A percentile compares a stretch with the other conserved stretches of the same genome.
These are phyloP conservation scores for Nasonia vitripennis DNA, from an alignment of 1,140 invertebrate species.

Conservation along the genomic window DNA sequence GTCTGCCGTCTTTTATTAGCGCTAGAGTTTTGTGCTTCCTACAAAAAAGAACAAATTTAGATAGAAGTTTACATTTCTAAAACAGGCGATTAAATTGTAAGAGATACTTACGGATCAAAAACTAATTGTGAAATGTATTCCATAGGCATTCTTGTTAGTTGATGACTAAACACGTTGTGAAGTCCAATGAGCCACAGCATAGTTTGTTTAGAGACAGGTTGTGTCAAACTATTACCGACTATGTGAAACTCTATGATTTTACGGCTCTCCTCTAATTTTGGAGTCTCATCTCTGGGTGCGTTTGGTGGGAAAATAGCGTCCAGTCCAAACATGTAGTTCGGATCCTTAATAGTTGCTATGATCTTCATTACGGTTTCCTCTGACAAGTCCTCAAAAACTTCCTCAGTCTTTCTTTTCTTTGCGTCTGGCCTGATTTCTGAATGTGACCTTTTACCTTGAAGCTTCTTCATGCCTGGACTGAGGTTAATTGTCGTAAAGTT, in stretches of 20 bases:
- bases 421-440: conserved; percentile 62
- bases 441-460: conserved; percentile 67
- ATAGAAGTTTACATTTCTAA: conserved; percentile 31
- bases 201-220: conserved; percentile 90
- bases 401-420: conserved; percentile 70
- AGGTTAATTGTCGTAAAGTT: conserved; percentile 82
- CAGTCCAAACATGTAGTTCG: conserved; percentile 87
- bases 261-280: conserved; percentile 90
- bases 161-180: conserved; percentile 96
- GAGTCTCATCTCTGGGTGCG: conserved; percentile 91
- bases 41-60: conserved; percentile 55
- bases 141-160: conserved; percentile 97
- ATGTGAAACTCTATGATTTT: conserved; percentile 96
- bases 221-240: conserved; percentile 93
- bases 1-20: conserved; percentile 92
- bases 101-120: conserved; percentile 92
- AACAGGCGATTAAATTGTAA: not conserved
- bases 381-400: conserved; percentile 78
- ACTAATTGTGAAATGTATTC: conserved; percentile 98
- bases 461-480: conserved; percentile 76
- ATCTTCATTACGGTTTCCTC: conserved; percentile 85
- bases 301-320: conserved; percentile 89
- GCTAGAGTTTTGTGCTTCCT: conserved; percentile 97
- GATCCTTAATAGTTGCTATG: conserved; percentile 85
- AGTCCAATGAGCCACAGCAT: conserved; percentile 95